Conservation (phyloP, 2,797 vertebrate genomes). For the Epinephelus coioides region DNA sequence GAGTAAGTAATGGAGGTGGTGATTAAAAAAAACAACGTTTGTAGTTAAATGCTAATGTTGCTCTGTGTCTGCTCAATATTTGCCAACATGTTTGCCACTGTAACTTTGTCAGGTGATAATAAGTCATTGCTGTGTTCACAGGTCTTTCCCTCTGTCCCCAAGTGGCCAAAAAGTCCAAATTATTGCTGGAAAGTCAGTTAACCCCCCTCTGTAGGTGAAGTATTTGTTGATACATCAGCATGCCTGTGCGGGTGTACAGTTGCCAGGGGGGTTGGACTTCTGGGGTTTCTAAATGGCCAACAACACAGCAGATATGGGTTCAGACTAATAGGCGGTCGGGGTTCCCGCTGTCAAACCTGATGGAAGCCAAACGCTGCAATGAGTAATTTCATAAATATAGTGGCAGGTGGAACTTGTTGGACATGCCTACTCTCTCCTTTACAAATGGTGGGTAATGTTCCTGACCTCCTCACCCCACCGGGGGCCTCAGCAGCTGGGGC, state of each 20-base stretch:
- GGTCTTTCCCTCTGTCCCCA: neutral
- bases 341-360: constrained; percentile 74
- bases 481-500: constrained; percentile 78
- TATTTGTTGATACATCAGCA: constrained; percentile 46
- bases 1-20: too few relatives aligned
- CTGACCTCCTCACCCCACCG: constrained; percentile 78
- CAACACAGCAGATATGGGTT: constrained; percentile 56
- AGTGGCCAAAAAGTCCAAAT: neutral
- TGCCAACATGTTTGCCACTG: too few relatives aligned
- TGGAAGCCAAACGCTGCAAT: constrained; percentile 74
- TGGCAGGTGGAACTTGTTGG: constrained; percentile 84
- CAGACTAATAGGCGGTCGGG: constrained; percentile 46
- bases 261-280: constrained; percentile 8
- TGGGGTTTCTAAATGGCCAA: constrained; percentile 49
- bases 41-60: too few relatives aligned
- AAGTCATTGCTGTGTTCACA: too few relatives aligned
- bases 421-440: constrained; percentile 79
- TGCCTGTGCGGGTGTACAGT: constrained; percentile 25
- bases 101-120: too few relatives aligned
- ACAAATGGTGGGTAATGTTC: constrained; percentile 84
- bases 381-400: constrained; percentile 81
- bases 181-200: neutral
- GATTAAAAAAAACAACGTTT: too few relatives aligned
- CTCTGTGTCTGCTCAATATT: too few relatives aligned
- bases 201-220: constrained; percentile 17